Conservation (phyloP, 2,113 vertebrate genomes). For the Ceratotherium simum region DNA sequence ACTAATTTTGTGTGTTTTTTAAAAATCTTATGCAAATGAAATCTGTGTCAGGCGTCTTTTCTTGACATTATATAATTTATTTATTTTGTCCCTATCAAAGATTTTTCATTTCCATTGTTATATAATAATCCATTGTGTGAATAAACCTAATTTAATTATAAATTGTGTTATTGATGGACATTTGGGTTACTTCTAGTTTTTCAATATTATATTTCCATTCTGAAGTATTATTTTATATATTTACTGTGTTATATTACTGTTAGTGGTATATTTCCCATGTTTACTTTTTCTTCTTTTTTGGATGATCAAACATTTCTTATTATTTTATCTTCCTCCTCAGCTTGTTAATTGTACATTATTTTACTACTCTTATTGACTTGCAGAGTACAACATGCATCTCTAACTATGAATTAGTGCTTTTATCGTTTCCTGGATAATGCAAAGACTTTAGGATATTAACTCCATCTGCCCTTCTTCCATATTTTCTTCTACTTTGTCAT, state of each 20-base stretch:
- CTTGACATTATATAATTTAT: background rate
- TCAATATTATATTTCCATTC: background rate
- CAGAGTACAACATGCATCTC: fast-evolving
- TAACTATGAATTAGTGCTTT: fast-evolving
- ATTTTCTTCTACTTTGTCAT: background rate
- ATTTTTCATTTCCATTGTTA: background rate
- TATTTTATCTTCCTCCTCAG: background rate
- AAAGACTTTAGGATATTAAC: background rate
- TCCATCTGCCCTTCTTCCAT: background rate
- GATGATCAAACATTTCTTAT: background rate
- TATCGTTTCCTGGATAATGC: background rate
- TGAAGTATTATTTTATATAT: background rate
- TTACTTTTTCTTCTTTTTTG: background rate
- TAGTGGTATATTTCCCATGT: background rate
- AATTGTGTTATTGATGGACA: background rate
- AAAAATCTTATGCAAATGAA: background rate
- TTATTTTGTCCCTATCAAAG: background rate
- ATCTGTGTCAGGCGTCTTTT: background rate
- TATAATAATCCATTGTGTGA: background rate
- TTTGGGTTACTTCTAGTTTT: background rate
- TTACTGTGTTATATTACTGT: background rate
- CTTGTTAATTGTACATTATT: background rate
- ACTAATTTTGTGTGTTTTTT: background rate
- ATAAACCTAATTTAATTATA: background rate
- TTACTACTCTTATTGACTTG: background rate